Conservation (phyloP, 2,888 invertebrate species). For the Drosophila yooni region DNA sequence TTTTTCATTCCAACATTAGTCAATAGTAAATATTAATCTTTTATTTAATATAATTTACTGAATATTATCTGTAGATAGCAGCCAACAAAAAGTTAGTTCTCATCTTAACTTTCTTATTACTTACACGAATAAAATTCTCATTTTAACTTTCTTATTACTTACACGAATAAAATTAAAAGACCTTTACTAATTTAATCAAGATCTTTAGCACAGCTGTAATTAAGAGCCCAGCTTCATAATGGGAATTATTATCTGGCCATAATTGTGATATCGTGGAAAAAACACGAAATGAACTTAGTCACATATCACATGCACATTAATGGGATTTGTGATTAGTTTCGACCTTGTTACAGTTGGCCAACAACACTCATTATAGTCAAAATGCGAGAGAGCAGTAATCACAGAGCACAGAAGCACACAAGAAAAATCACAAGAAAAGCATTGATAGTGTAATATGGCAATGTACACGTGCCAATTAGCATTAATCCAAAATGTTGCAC, state of each 20-base stretch:
- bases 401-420: background rate
- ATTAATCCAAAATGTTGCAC: constrained; percentile 35
- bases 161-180: background rate
- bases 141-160: background rate
- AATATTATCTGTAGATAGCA: background rate
- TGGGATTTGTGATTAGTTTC: constrained; percentile 38
- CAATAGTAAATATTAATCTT: background rate
- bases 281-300: constrained; percentile 9
- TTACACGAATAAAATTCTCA: background rate
- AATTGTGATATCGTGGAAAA: constrained; percentile 2
- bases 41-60: background rate
- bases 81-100: background rate
- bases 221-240: background rate
- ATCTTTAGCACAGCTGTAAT: constrained; percentile 7
- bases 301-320: constrained; percentile 28
- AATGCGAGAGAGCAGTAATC: background rate
- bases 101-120: background rate
- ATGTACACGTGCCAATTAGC: constrained; percentile 48
- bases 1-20: background rate
- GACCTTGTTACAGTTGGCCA: constrained; percentile 13
- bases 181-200: constrained; percentile 1
- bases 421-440: background rate
- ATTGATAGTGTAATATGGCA: constrained; percentile 37
- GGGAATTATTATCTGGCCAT: constrained; percentile 7
- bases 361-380: constrained; percentile 11